Evolutionary conservation across 2,888 invertebrate species (phyloP), one percentile per base, ranked within the genome.

Genomic region (Margaritifera margaritifera): DNA sequence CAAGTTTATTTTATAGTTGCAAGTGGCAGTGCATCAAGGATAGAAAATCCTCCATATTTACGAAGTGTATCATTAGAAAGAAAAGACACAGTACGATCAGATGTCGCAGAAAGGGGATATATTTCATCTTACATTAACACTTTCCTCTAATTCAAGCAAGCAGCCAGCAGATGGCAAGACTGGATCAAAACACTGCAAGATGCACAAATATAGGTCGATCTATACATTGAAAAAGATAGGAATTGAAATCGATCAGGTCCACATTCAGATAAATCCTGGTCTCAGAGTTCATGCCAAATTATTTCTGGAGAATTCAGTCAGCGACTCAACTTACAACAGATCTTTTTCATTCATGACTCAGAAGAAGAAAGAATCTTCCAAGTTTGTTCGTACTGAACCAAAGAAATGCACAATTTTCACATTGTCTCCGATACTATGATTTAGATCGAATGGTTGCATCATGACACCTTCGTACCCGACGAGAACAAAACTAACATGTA

Each of bases 11-110:
- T 55, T 55, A 22, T 53, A 66, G 54, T 20, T 66, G 25, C 3
- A 66, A 19, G 27, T 25, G 50, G 66, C 61, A 4, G 55, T 66
- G 8, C 61, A 22, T 19, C 53, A 52, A 51, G 66, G 66, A 25
- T 66, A 66, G 53, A 27, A 53, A 53, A 6, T 66, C 19, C 52
- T 59, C 25, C 6, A 52, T 20, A 53, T 60, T 22, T 66, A 66
- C 55, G 60, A 66, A 53, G 66, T 66, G 31, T 66, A 66, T n/a
- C 66, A 66, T 31, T 66, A 53, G 27, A 19, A n/a, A 53, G 53
- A 60, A 51, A 60, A 24, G 27, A 53, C 59, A 3, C 18, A 25
- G 19, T 66, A 60, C 31, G 54, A 66, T 0, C 1, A 31, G 5
- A 8, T 53, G 20, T 54, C 8, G n/a, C n/a, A n/a, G n/a, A n/a